phyloP scores from a whole-genome alignment of 64 coral and sea anemone genomes.

The Pachyseris speciosa region DNA sequence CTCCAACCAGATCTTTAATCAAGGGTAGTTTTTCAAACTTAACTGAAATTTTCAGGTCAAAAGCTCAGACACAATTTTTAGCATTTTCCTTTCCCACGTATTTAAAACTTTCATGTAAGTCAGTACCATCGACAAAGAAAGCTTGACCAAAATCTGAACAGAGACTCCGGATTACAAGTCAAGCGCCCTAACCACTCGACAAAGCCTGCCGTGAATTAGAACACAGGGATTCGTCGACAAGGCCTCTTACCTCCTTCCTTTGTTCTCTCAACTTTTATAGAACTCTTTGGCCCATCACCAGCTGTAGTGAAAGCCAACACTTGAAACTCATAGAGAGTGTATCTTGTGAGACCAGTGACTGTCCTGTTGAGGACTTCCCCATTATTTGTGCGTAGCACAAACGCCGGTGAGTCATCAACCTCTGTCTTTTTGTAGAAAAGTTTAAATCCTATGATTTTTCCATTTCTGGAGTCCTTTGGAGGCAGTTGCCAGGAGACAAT shows the following conservation, averaged over 20 bases:
- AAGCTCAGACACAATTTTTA: too few relatives aligned
- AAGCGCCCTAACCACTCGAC: too few relatives aligned
- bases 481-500: neutral
- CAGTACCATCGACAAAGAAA: too few relatives aligned
- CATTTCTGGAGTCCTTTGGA: neutral
- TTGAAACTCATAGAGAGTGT: neutral
- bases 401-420: neutral
- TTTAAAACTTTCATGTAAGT: too few relatives aligned
- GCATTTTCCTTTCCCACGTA: too few relatives aligned
- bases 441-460: neutral
- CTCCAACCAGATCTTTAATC: too few relatives aligned
- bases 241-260: neutral
- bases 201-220: too few relatives aligned
- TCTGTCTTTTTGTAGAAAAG: neutral
- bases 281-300: neutral
- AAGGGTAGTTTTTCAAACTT: too few relatives aligned
- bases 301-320: neutral
- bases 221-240: too few relatives aligned
- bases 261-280: neutral
- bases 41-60: too few relatives aligned
- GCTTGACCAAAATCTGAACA: too few relatives aligned
- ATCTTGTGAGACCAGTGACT: neutral
- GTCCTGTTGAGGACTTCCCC: neutral
- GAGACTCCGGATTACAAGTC: too few relatives aligned
- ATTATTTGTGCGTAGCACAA: neutral